phyloP scores from a whole-genome alignment of 2,113 vertebrate species.

The Melanerpes formicivorus region DNA sequence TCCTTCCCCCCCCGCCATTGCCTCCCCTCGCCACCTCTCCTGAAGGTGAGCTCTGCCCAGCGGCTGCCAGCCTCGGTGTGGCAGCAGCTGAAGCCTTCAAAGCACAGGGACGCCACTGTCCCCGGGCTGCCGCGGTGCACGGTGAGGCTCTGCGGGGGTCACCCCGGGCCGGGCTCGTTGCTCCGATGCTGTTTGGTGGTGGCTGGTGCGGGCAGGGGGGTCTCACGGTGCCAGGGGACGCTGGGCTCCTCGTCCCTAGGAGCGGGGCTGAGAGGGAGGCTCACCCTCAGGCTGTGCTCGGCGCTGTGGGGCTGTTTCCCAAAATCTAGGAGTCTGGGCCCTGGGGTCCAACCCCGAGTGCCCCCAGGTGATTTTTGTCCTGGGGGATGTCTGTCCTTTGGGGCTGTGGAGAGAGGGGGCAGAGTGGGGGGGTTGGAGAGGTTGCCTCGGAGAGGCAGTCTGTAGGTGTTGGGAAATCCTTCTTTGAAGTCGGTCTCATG shows the following conservation, averaged over 20 bases:
- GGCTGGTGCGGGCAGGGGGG: neutral
- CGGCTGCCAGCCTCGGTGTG: slow-evolving; percentile 29
- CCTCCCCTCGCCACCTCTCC: neutral
- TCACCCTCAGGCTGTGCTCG: neutral
- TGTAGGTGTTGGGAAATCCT: rapidly evolving
- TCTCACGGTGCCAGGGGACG: rapidly evolving
- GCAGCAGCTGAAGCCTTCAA: neutral
- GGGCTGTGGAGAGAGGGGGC: rapidly evolving
- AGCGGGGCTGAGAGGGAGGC: too few species aligned
- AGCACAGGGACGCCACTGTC: neutral
- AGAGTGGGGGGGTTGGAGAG: neutral
- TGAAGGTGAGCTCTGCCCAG: slow-evolving; percentile 48
- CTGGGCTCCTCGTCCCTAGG: neutral
- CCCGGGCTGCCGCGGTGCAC: slow-evolving; percentile 14
- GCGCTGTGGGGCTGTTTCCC: neutral
- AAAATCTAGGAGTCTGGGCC: neutral
- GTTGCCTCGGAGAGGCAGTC: rapidly evolving
- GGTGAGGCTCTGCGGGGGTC: neutral
- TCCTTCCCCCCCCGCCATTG: neutral
- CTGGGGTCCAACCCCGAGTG: neutral
- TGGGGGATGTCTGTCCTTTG: neutral
- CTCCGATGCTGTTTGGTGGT: neutral
- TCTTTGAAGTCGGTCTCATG: neutral
- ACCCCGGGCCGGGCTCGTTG: neutral
- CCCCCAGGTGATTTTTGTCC: rapidly evolving